Conservation (phyloP, 1,140 invertebrate genomes). For the Drosophila obscura region DNA sequence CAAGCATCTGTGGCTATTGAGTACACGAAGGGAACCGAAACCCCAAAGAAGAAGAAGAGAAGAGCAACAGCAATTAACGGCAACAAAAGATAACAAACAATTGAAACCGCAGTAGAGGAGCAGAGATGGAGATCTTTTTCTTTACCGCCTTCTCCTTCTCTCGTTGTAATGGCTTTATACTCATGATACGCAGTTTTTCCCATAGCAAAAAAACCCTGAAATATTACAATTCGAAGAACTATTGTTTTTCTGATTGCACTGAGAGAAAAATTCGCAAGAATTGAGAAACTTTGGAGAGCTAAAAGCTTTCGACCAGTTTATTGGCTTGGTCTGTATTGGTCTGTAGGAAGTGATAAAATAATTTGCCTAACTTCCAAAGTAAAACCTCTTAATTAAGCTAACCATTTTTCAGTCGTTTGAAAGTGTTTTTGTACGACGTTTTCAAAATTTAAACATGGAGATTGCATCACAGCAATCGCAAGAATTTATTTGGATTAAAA, state of each 20-base stretch:
- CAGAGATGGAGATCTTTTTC: background rate
- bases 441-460: no score
- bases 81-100: conserved; percentile 48
- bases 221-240: conserved; percentile 7
- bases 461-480: conserved; percentile 23
- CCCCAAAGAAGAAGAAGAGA: background rate
- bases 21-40: background rate
- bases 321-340: conserved; percentile 10
- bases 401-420: conserved; percentile 9
- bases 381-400: conserved; percentile 44
- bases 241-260: conserved; percentile 37
- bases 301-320: conserved; percentile 2
- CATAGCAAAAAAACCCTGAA: conserved; percentile 5
- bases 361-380: conserved; percentile 33
- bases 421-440: conserved; percentile 1
- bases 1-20: conserved; percentile 15
- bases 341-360: conserved; percentile 46
- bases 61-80: conserved; percentile 31
- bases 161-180: conserved; percentile 54
- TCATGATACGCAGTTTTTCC: conserved; percentile 19
- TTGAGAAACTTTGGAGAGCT: conserved; percentile 1
- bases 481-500: background rate
- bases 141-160: background rate
- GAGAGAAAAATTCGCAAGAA: conserved; percentile 29
- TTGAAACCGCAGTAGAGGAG: conserved; percentile 17